Evolutionary conservation across 2,888 invertebrate genomes (phyloP), one percentile per base, ranked within the genome.

Genomic region (Hydriomena furcata): DNA sequence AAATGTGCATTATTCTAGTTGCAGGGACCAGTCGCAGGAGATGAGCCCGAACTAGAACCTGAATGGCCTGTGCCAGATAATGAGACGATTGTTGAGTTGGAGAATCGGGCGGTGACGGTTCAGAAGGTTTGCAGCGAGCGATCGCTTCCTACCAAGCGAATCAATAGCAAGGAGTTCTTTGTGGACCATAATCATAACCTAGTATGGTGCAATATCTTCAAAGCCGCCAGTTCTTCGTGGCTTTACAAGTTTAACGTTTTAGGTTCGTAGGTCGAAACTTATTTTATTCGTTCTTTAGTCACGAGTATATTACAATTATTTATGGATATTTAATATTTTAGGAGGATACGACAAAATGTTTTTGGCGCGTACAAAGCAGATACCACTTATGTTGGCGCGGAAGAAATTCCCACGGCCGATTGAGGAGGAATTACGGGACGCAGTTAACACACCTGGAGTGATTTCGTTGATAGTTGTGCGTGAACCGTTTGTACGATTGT

Each of bases 151-250:
- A 63, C 64, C 7, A 71, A 91, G 71, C 67, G 82, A 62, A 93
- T 94, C 57, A 94, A 94, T 73, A 93, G 92, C 59, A 94, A 94
- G 91, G 95, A 95, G 76, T 95, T 94, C 76, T 94, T 95, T 71
- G 92, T 94, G 52, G 94, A 93, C 85, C 71, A 93, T 87, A 72
- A 67, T 44, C 93, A 94, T 63, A 93, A 92, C 66, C 82, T 95
- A 32, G 93, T 94, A 34, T 94, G 94, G 94, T 94, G 94, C 71
- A 94, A 94, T 72, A 92, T 94, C 59, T 94, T 94, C 71, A 94
- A 94, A 85, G 94, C 94, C 24, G 94, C 94, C 13, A 95, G 95
- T 64, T 94, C 95, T n/a, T 94, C 93, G 5, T 95, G 95, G 95
- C 91, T 95, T 84, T 94, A 95, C 77, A 94, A 94, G 79, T 94